Base-by-base conservation (phyloP, 2,888 invertebrate genomes). In the Willowsia nigromaculata region DNA sequence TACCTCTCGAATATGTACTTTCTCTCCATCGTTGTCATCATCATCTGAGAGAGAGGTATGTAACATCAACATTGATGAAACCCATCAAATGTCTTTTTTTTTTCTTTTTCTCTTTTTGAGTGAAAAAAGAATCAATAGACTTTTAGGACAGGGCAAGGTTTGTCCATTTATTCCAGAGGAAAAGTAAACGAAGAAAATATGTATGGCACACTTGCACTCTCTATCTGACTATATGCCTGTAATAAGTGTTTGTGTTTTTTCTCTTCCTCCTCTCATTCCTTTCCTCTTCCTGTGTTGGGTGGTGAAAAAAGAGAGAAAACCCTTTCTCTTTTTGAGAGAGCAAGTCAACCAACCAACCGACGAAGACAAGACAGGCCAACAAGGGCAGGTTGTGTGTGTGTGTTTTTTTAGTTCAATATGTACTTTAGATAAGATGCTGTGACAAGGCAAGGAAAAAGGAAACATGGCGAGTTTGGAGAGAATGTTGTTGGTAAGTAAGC, bases 31-130 rank as follows among this genome's bases (percentile, higher is more conserved):
- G 27, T 65, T 9, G 4, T 33, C 33, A 65, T 30, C 33, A 33
- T 65, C 76, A 62, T 86, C 65, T 33, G 33, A n/a, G 4, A 65
- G 33, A n/a, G 4, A 30, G 33, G 59, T 59, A 59, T 59, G 59
- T 59, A 65, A 65, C 65, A 65, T 65, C 65, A 65, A 65, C 65
- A 65, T 65, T 65, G 65, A 65, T 65, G 65, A 65, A 33, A 33
- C 33, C 65, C 65, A 65, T 65, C 65, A 65, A n/a, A 65, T 65
- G 65, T 65, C 65, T 33, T 62, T 22, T 65, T 33, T 33, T 62
- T 22, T 50, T 50, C 25, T 25, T 22, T 22, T 65, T 33, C 33
- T 65, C n/a, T 13, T 5, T 7, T 0, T 27, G 33, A 27, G 27
- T 7, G 13, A 18, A 27, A n/a, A 22, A 65, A 65, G 65, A 65